Percentiles rank a stretch among this genome's conserved stretches.
Conservation (phyloP, 2,113 vertebrate species). For the Phaethornis superciliosus region DNA sequence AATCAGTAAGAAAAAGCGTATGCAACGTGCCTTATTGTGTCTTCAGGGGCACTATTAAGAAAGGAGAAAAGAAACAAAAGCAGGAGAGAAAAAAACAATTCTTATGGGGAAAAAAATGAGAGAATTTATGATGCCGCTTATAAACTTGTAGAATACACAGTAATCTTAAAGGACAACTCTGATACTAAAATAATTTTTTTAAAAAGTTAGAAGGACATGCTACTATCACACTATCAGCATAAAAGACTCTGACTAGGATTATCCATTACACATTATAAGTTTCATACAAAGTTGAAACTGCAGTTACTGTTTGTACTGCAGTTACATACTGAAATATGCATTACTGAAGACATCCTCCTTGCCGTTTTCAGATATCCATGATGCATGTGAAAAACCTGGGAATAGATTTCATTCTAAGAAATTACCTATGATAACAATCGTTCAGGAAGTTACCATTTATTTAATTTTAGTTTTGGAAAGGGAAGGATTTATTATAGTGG, state of each 20-base stretch:
- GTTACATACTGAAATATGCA: not conserved
- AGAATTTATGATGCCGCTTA: not conserved
- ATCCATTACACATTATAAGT: rapidly evolving
- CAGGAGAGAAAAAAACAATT: not conserved
- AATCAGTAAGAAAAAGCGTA: not conserved
- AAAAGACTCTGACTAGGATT: not conserved
- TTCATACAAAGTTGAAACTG: not conserved
- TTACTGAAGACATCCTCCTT: not conserved
- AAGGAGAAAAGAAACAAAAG: not conserved
- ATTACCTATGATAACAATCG: not conserved
- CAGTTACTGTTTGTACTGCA: not conserved
- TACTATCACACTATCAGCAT: not conserved
- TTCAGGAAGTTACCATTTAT: not conserved
- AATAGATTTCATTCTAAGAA: not conserved
- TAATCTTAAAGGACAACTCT: not conserved
- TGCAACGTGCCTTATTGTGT: not conserved
- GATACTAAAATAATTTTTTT: not conserved
- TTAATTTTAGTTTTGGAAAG: not conserved
- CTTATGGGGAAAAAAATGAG: not conserved
- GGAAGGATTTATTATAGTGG: not conserved
- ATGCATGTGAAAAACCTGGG: not conserved
- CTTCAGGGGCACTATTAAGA: not conserved
- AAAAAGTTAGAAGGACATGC: not conserved
- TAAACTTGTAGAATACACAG: not conserved
- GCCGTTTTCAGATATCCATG: not conserved